These are phyloP conservation scores for Coecobrya sp. DNA, from an alignment of 2,888 invertebrate genomes.

Conservation along the genomic window DNA sequence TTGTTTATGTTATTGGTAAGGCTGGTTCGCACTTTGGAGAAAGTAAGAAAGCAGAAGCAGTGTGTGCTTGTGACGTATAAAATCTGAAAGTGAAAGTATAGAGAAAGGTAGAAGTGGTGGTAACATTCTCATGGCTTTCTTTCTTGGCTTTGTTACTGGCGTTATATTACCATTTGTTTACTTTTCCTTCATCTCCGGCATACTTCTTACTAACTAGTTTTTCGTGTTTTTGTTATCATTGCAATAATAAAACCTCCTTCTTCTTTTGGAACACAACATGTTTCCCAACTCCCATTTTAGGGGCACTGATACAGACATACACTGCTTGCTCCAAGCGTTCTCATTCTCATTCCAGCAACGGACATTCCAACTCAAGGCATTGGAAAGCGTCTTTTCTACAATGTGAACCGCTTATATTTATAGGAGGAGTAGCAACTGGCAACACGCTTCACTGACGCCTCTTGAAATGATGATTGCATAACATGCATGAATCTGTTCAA, in stretches of 20 bases:
- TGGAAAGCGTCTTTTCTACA: not conserved
- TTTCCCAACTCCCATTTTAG: not conserved
- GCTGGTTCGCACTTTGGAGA: not conserved
- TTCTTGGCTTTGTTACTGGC: not conserved
- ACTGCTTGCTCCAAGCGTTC: slow-evolving; percentile 1
- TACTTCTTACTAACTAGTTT: slow-evolving; percentile 10
- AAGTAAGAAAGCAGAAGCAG: not conserved
- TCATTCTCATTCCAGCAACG: slow-evolving; percentile 11
- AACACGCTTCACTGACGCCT: not conserved
- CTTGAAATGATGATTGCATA: not conserved
- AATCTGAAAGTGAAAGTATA: not conserved
- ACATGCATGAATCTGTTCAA: slow-evolving; percentile 39
- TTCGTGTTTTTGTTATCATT: slow-evolving; percentile 9
- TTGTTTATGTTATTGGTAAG: not conserved
- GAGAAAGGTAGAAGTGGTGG: not conserved
- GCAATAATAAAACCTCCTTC: not conserved
- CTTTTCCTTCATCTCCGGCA: slow-evolving; percentile 31
- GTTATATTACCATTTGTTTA: not conserved
- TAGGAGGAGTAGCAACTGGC: too few relatives aligned
- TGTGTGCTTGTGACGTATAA: not conserved
- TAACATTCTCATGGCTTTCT: not conserved
- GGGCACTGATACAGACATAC: not conserved
- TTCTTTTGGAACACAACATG: not conserved
- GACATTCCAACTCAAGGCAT: not conserved
- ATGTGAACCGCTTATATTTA: not conserved